Evolutionary conservation across 2,888 invertebrate genomes (phyloP), one percentile per base, ranked within the genome.

Genomic region (Brachylomia viminalis): DNA sequence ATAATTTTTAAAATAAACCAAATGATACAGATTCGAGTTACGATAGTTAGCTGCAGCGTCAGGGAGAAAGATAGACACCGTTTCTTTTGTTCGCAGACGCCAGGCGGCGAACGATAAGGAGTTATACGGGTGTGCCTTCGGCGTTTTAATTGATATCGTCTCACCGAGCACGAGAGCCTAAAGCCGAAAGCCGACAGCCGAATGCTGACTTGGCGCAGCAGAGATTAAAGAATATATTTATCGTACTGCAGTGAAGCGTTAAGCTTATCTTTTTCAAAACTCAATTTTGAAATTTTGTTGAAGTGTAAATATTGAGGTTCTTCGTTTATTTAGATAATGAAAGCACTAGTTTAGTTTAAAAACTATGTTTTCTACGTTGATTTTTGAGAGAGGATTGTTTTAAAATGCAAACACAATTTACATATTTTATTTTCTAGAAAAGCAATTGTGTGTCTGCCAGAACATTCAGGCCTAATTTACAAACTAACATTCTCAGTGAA

Each of bases 61-160:
- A 47, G n/a, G 38, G 42, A 74, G 59, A 42, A 66, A 81, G 62
- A 82, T 75, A 83, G 77, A 72, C 69, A 79, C n/a, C 68, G 68
- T 83, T 87, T 84, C 79, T 82, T 86, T 89, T 89, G 85, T 89
- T 82, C 72, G 23, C 30, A 65, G 69, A 75, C 76, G 83, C 74
- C 73, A 82, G 86, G 78, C 77, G 56, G 66, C 73, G 52, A 66
- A 75, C 27, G 87, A 87, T 88, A 89, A 87, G 87, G 80, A 89
- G 86, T 82, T 83, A 86, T 82, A 80, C 86, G 87, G 82, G 87
- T 83, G 82, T 82, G 82, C 78, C 70, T 82, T 80, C 75, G 77
- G 75, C 80, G 82, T 86, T 87, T 87, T 87, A 87, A 88, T 87
- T 87, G 87, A 87, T 82, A 86, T 78, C 73, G 73, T 49, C 65